Conservation (phyloP, 2,888 invertebrate genomes). For the Ophion slaviceki region DNA sequence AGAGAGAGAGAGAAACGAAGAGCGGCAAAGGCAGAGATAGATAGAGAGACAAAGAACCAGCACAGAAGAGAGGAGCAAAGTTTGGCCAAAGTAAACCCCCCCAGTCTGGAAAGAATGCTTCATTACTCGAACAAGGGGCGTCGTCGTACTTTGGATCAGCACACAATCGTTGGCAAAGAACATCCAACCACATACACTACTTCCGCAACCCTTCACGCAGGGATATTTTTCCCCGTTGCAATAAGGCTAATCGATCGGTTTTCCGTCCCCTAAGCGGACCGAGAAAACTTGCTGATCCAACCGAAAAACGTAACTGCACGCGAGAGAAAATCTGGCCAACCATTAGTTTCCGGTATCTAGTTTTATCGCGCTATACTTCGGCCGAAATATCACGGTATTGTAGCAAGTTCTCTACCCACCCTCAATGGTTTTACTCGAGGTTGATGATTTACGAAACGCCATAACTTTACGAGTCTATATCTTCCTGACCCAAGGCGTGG, state of each 20-base stretch:
- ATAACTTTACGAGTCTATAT: constrained; percentile 30
- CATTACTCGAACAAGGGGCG: constrained; percentile 60
- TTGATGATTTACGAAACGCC: constrained; percentile 42
- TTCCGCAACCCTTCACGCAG: constrained; percentile 36
- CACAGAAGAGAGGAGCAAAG: constrained; percentile 53
- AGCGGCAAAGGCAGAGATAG: not conserved
- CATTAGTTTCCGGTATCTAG: constrained; percentile 50
- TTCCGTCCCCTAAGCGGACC: constrained; percentile 7
- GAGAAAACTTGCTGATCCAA: constrained; percentile 44
- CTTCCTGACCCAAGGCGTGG: constrained; percentile 23
- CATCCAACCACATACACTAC: constrained; percentile 32
- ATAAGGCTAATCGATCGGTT: constrained; percentile 53
- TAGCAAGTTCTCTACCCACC: not conserved
- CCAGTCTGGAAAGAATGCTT: constrained; percentile 69
- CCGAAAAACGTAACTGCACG: constrained; percentile 12
- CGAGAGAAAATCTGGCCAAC: constrained; percentile 30
- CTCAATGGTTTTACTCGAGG: constrained; percentile 8
- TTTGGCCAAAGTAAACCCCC: constrained; percentile 67
- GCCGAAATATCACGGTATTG: constrained; percentile 28
- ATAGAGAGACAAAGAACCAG: constrained; percentile 15
- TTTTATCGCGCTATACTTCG: constrained; percentile 38
- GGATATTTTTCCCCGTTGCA: constrained; percentile 39
- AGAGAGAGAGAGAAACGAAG: constrained; percentile 23
- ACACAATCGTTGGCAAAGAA: constrained; percentile 31
- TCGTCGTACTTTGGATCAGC: constrained; percentile 29